These are phyloP conservation scores for Caenorhabditis sp. DNA, from an alignment of 2,888 invertebrate genomes.

Conservation along the genomic window DNA sequence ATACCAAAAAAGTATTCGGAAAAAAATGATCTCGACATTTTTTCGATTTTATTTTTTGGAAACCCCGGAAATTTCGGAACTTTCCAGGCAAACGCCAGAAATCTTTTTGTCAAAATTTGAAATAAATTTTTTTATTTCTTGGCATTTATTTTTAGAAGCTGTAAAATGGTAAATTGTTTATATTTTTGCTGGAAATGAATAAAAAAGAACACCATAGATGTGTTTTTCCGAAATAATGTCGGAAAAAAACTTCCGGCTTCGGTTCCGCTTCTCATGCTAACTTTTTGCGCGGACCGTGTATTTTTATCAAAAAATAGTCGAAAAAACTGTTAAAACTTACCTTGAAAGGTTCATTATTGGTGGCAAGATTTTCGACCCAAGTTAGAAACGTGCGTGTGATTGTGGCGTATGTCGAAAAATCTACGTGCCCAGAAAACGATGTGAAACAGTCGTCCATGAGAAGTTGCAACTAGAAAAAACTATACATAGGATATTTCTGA, in stretches of 20 bases:
- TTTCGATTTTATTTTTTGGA: too few relatives aligned
- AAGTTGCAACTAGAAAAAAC: conserved; percentile 55
- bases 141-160: too few relatives aligned
- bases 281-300: background rate
- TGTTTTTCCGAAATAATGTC: too few relatives aligned
- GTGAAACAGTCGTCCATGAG: conserved; percentile 65
- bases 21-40: too few relatives aligned
- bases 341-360: conserved; percentile 46
- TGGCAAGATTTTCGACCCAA: conserved; percentile 46
- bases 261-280: background rate
- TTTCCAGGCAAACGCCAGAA: too few relatives aligned
- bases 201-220: too few relatives aligned
- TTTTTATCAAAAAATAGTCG: conserved; percentile 1
- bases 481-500: background rate
- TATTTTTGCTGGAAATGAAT: too few relatives aligned
- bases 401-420: conserved; percentile 59
- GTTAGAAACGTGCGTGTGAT: conserved; percentile 50
- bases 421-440: conserved; percentile 59
- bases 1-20: too few relatives aligned
- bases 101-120: too few relatives aligned
- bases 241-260: background rate
- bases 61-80: too few relatives aligned
- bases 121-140: too few relatives aligned
- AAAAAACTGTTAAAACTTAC: background rate
- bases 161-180: too few relatives aligned